phyloP scores from a whole-genome alignment of 2,797 vertebrate genomes.

The Intellagama lesueurii region DNA sequence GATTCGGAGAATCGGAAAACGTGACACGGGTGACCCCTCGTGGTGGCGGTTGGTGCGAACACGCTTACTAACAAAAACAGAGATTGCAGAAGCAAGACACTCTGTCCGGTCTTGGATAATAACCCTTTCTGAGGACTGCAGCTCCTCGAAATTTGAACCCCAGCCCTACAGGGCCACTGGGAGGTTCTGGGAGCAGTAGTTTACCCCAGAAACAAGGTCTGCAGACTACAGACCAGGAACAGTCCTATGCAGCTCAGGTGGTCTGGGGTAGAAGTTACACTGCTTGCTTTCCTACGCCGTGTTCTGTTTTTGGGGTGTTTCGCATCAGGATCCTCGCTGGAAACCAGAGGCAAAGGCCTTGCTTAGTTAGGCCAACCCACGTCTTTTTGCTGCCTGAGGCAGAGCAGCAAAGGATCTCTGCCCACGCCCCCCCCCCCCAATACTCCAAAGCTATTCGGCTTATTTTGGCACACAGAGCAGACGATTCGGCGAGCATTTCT shows the following conservation, averaged over 20 bases:
- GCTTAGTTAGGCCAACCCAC: background rate
- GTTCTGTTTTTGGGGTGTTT: background rate
- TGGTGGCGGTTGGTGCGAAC: background rate
- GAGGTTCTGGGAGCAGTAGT: too few species aligned
- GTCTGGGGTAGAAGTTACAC: too few species aligned
- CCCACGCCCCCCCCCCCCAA: background rate
- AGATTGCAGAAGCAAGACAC: too few species aligned
- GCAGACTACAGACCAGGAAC: background rate
- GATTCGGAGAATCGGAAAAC: background rate
- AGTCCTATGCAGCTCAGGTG: background rate
- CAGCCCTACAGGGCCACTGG: too few species aligned
- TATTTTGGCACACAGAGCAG: background rate
- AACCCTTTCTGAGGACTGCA: too few species aligned
- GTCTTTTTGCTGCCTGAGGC: background rate
- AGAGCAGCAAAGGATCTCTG: background rate
- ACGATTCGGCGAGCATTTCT: background rate
- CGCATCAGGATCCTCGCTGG: too few species aligned
- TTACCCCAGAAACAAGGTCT: background rate
- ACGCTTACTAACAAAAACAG: too few species aligned
- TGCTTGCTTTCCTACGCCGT: background rate
- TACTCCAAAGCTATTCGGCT: background rate
- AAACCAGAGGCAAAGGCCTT: too few species aligned
- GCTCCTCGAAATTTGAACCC: too few species aligned
- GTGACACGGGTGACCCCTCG: background rate
- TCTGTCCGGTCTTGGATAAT: too few species aligned